Conservation (phyloP, 2,113 vertebrate species). For the Rhagologus leucostigma region DNA sequence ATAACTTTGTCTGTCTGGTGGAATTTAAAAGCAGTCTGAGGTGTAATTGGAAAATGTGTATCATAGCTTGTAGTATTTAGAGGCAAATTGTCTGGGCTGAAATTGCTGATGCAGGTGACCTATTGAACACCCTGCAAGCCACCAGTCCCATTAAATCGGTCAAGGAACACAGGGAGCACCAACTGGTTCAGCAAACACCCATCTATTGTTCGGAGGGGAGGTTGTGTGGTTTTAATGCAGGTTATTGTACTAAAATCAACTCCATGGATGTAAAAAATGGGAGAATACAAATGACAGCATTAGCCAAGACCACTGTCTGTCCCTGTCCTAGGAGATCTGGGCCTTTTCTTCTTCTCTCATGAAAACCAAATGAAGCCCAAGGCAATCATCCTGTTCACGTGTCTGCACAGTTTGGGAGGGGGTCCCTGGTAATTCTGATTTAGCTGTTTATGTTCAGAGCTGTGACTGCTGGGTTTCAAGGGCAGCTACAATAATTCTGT, state of each 20-base stretch:
- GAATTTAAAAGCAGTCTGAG: neutral
- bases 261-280: neutral
- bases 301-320: neutral
- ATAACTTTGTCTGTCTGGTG: neutral
- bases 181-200: neutral
- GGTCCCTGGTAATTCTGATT: neutral
- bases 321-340: neutral
- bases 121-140: neutral
- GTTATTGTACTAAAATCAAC: neutral
- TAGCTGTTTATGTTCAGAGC: neutral
- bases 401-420: neutral
- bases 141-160: neutral
- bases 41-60: conserved; percentile 40
- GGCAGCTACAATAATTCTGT: neutral
- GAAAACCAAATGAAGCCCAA: neutral
- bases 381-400: neutral
- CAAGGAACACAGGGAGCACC: neutral
- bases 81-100: conserved; percentile 20
- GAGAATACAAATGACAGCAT: neutral
- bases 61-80: neutral
- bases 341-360: neutral
- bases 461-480: neutral
- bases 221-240: neutral
- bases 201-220: neutral
- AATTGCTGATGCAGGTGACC: conserved; percentile 52